Evolutionary conservation across 1,140 invertebrate genomes (phyloP), one percentile per base, ranked within the genome.

Genomic region (Drosophila aff.): DNA sequence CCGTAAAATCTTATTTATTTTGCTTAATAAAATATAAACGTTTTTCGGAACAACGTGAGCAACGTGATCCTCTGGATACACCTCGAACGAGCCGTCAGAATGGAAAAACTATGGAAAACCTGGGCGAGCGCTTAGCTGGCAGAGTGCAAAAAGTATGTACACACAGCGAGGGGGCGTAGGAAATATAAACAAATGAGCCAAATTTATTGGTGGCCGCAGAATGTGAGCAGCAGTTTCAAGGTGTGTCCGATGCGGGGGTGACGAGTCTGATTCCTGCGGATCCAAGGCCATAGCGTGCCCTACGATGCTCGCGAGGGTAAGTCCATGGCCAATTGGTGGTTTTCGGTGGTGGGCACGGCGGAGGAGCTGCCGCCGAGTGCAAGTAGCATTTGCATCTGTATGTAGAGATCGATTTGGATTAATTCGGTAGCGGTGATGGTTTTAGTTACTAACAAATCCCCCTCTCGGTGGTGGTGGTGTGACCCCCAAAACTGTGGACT

Each of bases 91-190:
- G 3, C 2, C 7, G 4, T 18, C 9, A 16, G 5, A 11, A 74
- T 74, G 68, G 31, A 52, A 23, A 28, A n/a, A 8, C 46, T 1
- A 15, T 0, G 16, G 10, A 8, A 26, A 26, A 15, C 23, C 21
- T 28, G 13, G 26, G n/a, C 43, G 8, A 38, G n/a, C 55, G 49
- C 53, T n/a, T 21, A 31, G 38, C 44, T 18, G 40, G 38, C 23
- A 23, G 31, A 33, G 18, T 40, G 67, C 68, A 47, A 74, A 74
- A 73, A 73, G 71, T 74, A 74, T 73, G 71, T 74, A 74, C 69
- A 46, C 33, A 38, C 26, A 50, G 15, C 46, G 28, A 71, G 36
- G 26, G 62, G 69, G 69, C 67, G 69, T 73, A 18, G 67, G 36
- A 73, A 61, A 52, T 73, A 73, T 73, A 73, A 73, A 73, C 69